Conservation (phyloP, 1,140 invertebrate genomes). For the Lepidurus arcticus region DNA sequence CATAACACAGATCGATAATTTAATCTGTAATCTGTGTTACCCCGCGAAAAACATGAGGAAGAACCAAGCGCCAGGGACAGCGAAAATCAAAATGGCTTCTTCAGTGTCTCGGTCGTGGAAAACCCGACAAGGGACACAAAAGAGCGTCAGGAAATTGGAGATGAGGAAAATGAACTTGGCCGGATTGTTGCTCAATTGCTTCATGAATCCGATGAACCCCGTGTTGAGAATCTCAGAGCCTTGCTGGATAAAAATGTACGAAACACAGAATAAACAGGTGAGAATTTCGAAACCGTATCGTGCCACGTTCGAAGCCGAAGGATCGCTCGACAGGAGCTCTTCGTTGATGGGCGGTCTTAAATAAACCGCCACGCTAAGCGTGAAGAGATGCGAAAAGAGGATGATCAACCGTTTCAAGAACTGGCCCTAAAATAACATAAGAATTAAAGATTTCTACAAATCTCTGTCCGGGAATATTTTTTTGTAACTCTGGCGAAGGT, state of each 20-base stretch:
- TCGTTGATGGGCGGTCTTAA: slow-evolving; percentile 59
- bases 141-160: slow-evolving; percentile 85
- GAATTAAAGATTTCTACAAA: neutral
- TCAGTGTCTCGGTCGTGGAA: slow-evolving; percentile 67
- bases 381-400: slow-evolving; percentile 73
- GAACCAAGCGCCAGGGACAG: slow-evolving; percentile 93
- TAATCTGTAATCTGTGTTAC: slow-evolving; percentile 50
- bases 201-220: slow-evolving; percentile 79
- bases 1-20: neutral
- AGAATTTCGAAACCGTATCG: slow-evolving; percentile 74
- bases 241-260: slow-evolving; percentile 85
- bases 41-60: slow-evolving; percentile 97
- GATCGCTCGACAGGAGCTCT: slow-evolving; percentile 50
- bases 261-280: slow-evolving; percentile 75
- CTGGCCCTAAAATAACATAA: slow-evolving; percentile 58
- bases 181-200: slow-evolving; percentile 85
- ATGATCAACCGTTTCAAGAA: slow-evolving; percentile 85
- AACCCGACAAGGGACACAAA: slow-evolving; percentile 83
- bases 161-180: slow-evolving; percentile 89
- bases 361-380: slow-evolving; percentile 84
- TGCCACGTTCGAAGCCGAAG: slow-evolving; percentile 47
- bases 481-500: slow-evolving; percentile 83
- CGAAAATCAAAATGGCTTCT: slow-evolving; percentile 84
- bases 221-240: slow-evolving; percentile 90
- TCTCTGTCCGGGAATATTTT: neutral